phyloP scores from a whole-genome alignment of 2,113 vertebrate species.

The Girardinichthys multiradiatus region DNA sequence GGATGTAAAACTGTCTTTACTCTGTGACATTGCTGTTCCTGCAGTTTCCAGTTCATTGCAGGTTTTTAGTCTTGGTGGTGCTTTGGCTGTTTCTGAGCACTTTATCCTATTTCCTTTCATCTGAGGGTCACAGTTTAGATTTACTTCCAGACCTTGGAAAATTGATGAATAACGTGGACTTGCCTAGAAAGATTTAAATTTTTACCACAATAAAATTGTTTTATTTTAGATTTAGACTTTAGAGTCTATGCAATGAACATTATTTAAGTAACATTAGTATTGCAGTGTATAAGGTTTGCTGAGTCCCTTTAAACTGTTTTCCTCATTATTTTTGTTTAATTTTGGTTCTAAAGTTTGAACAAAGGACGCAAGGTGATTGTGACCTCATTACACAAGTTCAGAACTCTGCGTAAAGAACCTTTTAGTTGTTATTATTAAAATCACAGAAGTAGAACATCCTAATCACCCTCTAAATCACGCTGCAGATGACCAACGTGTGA shows the following conservation, averaged over 20 bases:
- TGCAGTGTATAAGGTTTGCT: background rate
- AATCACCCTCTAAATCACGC: conserved; percentile 43
- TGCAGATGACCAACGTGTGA: conserved; percentile 29
- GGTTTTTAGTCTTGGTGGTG: too few species aligned
- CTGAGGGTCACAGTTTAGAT: too few species aligned
- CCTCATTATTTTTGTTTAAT: background rate
- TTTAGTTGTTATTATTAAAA: conserved; percentile 34
- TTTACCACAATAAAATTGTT: background rate
- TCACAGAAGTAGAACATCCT: conserved; percentile 31
- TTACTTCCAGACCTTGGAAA: too few species aligned
- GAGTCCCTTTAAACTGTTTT: too few species aligned
- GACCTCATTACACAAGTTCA: conserved; percentile 15
- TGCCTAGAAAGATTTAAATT: too few species aligned
- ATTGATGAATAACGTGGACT: too few species aligned
- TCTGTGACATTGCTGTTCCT: too few species aligned
- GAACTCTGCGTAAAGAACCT: background rate
- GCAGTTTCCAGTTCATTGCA: too few species aligned
- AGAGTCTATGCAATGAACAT: background rate
- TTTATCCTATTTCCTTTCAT: too few species aligned
- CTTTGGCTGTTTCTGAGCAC: too few species aligned
- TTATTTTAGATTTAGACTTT: background rate
- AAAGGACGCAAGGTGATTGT: background rate
- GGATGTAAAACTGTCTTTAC: too few species aligned
- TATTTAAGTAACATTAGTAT: background rate
- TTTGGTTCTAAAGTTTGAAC: conserved; percentile 14